Percentiles rank a stretch among this genome's conserved stretches.
These are phyloP conservation scores for Salticus scenicus DNA, from an alignment of 2,888 invertebrate species.

Conservation along the genomic window DNA sequence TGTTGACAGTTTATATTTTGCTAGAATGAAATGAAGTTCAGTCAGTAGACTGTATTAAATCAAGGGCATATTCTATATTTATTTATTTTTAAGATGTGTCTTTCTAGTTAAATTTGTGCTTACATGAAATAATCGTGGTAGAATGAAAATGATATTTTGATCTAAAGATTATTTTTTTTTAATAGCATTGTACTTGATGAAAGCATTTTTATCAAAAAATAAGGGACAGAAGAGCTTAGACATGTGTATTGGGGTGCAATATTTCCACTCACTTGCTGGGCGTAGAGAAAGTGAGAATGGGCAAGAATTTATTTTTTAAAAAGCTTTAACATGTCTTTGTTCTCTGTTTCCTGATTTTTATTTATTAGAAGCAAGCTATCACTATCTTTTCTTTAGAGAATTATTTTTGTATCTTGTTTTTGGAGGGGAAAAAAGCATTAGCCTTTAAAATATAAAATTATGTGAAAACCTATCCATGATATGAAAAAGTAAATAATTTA, in stretches of 20 bases:
- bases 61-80: slow-evolving; percentile 5
- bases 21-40: slow-evolving; percentile 38
- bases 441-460: too few species aligned
- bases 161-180: background rate
- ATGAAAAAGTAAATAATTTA: too few species aligned
- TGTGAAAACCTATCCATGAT: too few species aligned
- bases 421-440: too few species aligned
- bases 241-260: slow-evolving; percentile 43
- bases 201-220: background rate
- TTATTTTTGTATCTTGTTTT: too few species aligned
- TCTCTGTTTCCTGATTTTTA: background rate
- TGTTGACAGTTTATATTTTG: slow-evolving; percentile 68
- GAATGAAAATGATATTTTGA: slow-evolving; percentile 1
- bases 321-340: slow-evolving; percentile 28
- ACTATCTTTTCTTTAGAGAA: too few species aligned
- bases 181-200: too few species aligned
- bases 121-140: background rate
- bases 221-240: background rate
- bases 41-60: background rate
- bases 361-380: too few species aligned
- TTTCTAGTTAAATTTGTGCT: background rate
- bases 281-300: slow-evolving; percentile 36
- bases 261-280: slow-evolving; percentile 35
- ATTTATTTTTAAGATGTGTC: background rate
- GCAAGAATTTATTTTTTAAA: slow-evolving; percentile 22